Conservation (phyloP, 2,113 vertebrate species). For the Ptilonorhynchus violaceus region DNA sequence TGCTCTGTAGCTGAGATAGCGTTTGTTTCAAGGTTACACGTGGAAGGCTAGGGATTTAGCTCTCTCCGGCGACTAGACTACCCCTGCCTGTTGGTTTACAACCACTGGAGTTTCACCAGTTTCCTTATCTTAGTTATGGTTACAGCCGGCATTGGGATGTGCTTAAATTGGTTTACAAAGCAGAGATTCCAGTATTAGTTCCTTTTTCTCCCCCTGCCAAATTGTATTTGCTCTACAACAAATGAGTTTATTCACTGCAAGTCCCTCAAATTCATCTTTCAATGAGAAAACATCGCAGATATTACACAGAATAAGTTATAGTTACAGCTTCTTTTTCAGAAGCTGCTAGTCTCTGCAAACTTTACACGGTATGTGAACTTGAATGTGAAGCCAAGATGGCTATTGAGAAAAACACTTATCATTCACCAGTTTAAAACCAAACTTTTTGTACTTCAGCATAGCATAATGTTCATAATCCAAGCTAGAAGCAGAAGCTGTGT, state of each 20-base stretch:
- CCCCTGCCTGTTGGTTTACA: background rate
- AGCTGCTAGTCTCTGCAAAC: background rate
- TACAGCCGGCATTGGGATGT: background rate
- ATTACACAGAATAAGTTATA: background rate
- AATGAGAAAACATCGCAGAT: background rate
- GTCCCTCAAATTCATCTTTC: background rate
- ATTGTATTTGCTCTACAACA: background rate
- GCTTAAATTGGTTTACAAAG: background rate
- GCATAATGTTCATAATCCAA: background rate
- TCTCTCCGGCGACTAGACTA: background rate
- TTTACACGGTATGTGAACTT: background rate
- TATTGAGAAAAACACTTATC: fast-evolving
- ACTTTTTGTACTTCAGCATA: background rate
- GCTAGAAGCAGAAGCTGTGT: background rate
- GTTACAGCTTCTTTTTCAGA: background rate
- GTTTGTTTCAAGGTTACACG: fast-evolving
- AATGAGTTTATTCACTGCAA: background rate
- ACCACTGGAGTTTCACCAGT: background rate
- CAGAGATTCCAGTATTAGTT: background rate
- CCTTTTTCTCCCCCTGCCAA: fast-evolving
- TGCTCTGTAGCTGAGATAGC: background rate
- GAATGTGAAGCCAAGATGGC: background rate
- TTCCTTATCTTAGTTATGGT: background rate
- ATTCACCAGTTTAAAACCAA: background rate
- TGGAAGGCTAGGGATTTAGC: background rate